These are phyloP conservation scores for Ochotona curzoniae DNA, from an alignment of 2,113 vertebrate genomes.

Conservation along the genomic window DNA sequence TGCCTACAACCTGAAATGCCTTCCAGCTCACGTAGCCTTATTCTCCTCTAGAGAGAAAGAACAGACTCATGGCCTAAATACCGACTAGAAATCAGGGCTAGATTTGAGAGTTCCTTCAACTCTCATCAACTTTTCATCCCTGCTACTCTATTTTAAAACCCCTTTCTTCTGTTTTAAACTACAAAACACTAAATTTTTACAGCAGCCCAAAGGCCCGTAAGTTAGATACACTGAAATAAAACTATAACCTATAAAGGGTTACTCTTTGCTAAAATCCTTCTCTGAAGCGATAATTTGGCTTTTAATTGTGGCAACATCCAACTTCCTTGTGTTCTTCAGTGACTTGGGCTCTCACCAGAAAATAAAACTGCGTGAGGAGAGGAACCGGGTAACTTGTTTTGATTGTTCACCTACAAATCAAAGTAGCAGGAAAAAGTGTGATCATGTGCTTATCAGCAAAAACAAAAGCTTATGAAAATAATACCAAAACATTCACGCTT, in stretches of 20 bases:
- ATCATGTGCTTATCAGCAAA: not conserved
- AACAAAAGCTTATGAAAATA: not conserved
- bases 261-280: slow-evolving; percentile 5
- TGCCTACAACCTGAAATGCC: not conserved
- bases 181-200: slow-evolving; percentile 34
- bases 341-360: not conserved
- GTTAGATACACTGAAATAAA: not conserved
- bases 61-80: not conserved
- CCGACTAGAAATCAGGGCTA: slow-evolving; percentile 36
- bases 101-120: slow-evolving; percentile 5
- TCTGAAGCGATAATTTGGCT: not conserved
- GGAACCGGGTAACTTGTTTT: not conserved
- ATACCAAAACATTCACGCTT: not conserved
- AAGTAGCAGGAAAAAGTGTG: not conserved
- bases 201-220: not conserved
- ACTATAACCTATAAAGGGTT: not conserved
- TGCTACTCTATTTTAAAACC: slow-evolving; percentile 44
- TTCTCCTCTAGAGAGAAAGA: not conserved
- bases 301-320: not conserved
- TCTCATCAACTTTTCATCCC: slow-evolving; percentile 45
- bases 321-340: not conserved
- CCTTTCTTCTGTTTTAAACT: not conserved
- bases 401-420: not conserved
- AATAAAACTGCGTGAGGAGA: not conserved
- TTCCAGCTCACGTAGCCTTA: not conserved